A percentile compares a stretch with the other conserved stretches of the same genome.
These are phyloP conservation scores for Gasterosteus aculeatus DNA, from an alignment of 2,113 vertebrate species.

Conservation along the genomic window DNA sequence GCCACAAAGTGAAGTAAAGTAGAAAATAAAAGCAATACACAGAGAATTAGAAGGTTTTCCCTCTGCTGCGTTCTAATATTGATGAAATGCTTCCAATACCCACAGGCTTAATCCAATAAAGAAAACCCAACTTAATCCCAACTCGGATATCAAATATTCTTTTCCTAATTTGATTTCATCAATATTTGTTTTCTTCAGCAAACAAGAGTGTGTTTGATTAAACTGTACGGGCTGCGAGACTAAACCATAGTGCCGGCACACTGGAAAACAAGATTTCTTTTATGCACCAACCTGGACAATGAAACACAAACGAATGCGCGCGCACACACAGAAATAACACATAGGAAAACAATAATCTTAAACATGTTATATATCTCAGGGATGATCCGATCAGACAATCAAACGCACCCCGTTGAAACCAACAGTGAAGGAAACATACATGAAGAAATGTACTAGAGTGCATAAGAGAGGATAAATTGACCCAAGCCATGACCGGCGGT, in stretches of 20 bases:
- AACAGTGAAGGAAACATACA: conserved; percentile 48
- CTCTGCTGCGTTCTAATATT: conserved; percentile 50
- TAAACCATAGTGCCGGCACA: conserved; percentile 32
- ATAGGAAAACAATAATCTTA: conserved; percentile 50
- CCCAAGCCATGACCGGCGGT: conserved; percentile 25
- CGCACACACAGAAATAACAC: conserved; percentile 35
- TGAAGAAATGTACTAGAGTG: conserved; percentile 10
- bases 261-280: conserved; percentile 66
- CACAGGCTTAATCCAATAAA: conserved; percentile 72
- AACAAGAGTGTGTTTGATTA: conserved; percentile 73
- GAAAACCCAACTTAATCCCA: conserved; percentile 72
- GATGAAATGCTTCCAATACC: conserved; percentile 57
- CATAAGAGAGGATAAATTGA: conserved; percentile 38
- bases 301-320: conserved; percentile 42
- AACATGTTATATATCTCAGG: conserved; percentile 64
- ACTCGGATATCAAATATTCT: conserved; percentile 77
- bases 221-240: conserved; percentile 52
- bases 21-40: conserved; percentile 24
- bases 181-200: conserved; percentile 80
- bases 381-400: conserved; percentile 66
- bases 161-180: conserved; percentile 77
- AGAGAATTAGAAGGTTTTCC: conserved; percentile 28
- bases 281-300: conserved; percentile 57
- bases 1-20: conserved; percentile 8
- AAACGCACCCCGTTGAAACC: conserved; percentile 58